Evolutionary conservation across 2,888 invertebrate species (phyloP), one percentile per base, ranked within the genome.

Genomic region (Drosophila helvetica): DNA sequence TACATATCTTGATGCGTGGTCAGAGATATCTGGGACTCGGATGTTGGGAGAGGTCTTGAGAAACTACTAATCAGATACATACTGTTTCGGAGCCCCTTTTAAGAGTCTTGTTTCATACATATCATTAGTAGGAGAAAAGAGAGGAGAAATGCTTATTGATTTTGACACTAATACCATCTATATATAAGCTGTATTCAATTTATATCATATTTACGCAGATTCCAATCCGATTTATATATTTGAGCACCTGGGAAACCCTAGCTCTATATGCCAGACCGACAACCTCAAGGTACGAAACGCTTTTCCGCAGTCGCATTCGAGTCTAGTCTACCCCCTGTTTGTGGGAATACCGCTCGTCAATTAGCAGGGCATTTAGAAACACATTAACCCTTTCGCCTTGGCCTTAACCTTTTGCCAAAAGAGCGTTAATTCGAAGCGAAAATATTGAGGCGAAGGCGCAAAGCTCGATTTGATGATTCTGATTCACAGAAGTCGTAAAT

Each of bases 311-410:
- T 18, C 15, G n/a, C 10, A n/a, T 10, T 3, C 1, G 12, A 45
- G 50, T n/a, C 48, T 33, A 22, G 33, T n/a, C n/a, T n/a, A 25
- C 64, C 70, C 53, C 57, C 64, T 53, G 66, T 45, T 59, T 53
- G 53, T 33, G 56, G 48, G 42, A 57, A 50, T 54, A 46, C 68
- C 75, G 80, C 71, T 58, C 51, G 59, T 55, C 83, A 83, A 88
- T 83, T 83, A 86, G 80, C 88, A 69, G 59, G 59, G 73, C 62
- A 86, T 83, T 88, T 86, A 78, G 83, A 84, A 83, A 78, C 73
- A 62, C 83, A 88, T 84, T 84, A 84, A 84, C 86, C 88, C 60
- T 57, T 73, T 78, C 80, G 66, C 76, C 79, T 72, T 87, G 59
- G 81, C 77, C 87, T 86, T 82, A 86, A 83, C 86, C 79, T 78